Evolutionary conservation across 2,113 vertebrate genomes (phyloP).

Genomic region (Myocastor coypus): DNA sequence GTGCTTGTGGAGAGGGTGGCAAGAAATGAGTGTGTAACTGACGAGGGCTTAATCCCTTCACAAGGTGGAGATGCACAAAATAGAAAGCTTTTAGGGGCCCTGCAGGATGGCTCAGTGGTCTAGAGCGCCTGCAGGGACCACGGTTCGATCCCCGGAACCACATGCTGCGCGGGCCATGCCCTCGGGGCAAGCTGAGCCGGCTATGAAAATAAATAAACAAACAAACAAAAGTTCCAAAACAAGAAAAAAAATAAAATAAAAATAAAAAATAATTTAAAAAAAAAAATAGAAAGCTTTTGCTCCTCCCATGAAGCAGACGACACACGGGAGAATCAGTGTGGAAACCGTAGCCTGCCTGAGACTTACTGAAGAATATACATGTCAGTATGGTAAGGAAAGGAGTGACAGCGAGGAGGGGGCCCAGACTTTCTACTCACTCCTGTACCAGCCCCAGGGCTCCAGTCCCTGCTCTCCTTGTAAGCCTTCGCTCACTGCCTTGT

Average conservation of each 20-base stretch:
- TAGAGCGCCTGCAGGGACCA: too few species aligned
- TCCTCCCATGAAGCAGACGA: neutral
- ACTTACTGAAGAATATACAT: neutral
- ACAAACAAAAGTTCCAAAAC: too few species aligned
- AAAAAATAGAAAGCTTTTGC: too few species aligned
- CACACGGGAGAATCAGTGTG: neutral
- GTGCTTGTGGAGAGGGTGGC: neutral
- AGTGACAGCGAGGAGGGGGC: too few species aligned
- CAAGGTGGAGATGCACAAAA: neutral
- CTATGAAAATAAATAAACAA: too few species aligned
- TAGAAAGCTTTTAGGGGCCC: too few species aligned
- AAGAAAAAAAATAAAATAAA: too few species aligned
- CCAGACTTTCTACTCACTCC: neutral
- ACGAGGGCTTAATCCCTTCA: neutral
- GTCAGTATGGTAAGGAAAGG: neutral
- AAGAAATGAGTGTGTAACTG: neutral
- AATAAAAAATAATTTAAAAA: too few species aligned
- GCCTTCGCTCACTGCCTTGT: neutral
- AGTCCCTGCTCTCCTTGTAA: neutral
- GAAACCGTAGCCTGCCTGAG: neutral
- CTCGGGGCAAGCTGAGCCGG: too few species aligned
- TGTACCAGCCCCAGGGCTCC: rapidly evolving
- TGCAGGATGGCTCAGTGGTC: too few species aligned
- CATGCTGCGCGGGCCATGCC: too few species aligned
- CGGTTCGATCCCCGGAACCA: too few species aligned